Base-by-base conservation (phyloP, 2,113 vertebrate genomes). In the Takifugu flavidus region DNA sequence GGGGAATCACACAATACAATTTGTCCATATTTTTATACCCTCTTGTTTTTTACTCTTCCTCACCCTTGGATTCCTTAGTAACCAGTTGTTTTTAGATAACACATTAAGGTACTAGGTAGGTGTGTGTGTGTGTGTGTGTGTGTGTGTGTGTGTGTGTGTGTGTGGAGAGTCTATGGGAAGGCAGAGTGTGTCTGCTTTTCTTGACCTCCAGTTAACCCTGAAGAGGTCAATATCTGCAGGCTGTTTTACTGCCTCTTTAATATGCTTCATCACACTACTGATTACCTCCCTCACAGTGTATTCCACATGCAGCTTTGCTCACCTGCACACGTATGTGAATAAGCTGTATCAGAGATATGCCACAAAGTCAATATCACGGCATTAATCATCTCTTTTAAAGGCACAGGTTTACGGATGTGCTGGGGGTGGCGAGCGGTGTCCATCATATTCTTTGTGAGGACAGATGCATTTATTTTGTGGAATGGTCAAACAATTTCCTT, bases 221-320 rank as follows among this genome's bases (percentile, higher is more conserved):
- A 60, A 46, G 25, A 62, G 58, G 68, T 78, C 75, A 75, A 70
- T 75, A 75, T 56, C 64, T 65, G 64, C 57, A 45, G 65, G n/a
- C 58, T 55, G 64, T 52, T 31, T 78, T 57, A 49, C 42, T 53
- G 13, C 44, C 56, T 60, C 53, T 53, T 62, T 8, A 20, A n/a
- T 49, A 45, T 60, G 56, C 26, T 64, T 62, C 45, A 49, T 59
- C 52, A 46, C 25, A 27, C 54, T 8, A 53, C 46, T 43, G 26
- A 42, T 25, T 55, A 39, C 53, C 28, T 63, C 34, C 59, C 43
- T 49, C 20, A 4, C 53, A 59, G 43, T 63, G 59, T 74, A 64
- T 77, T 73, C 70, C 56, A n/a, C 50, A 49, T 20, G 2, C 43
- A 52, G 65, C 28, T 44, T 25, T 54, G 31, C 34, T 60, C 71